Evolutionary conservation across 2,888 invertebrate genomes (phyloP), one percentile per base, ranked within the genome.

Genomic region (Plebejus anna): DNA sequence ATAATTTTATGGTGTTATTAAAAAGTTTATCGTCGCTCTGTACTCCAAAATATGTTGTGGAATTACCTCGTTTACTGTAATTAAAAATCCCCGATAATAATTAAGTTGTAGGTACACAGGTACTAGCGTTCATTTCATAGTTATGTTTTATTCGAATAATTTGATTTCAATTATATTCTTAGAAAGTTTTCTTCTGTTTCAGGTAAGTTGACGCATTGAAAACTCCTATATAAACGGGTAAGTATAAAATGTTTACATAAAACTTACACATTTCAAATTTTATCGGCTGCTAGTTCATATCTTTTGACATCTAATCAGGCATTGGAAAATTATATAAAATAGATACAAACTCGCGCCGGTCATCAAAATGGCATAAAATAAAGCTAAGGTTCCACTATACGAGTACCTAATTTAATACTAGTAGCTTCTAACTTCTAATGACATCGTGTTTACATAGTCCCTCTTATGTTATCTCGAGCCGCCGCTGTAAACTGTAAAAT

Each of bases 1-100:
- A 76, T 75, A 70, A 70, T 61, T 47, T 59, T 51, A 51, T 73
- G 51, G 59, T 61, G 57, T 47, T 75, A 76, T 77, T 76, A 76
- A 76, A 71, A 66, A 61, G 61, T 72, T 47, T 28, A 72, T 47
- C 42, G 13, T 70, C 70, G 32, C 70, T 36, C 36, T 70, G 70
- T 38, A 38, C 70, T n/a, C n/a, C 16, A 70, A 70, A 22, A 22
- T 22, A 70, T 70, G n/a, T 38, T 70, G 16, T 16, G 6, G 42
- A n/a, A 71, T 38, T 42, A 42, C 2, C 71, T 71, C n/a, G 42
- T 22, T 71, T 42, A 42, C n/a, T 71, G 38, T 71, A 42, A 7
- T 71, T 71, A n/a, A n/a, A 5, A 71, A 61, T 22, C 22, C 59
- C 61, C 32, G 11, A 13, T 66, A 4, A 32, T 66, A 61, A 61